Base-by-base conservation (phyloP, 2,888 invertebrate species). In the Nezara viridula region DNA sequence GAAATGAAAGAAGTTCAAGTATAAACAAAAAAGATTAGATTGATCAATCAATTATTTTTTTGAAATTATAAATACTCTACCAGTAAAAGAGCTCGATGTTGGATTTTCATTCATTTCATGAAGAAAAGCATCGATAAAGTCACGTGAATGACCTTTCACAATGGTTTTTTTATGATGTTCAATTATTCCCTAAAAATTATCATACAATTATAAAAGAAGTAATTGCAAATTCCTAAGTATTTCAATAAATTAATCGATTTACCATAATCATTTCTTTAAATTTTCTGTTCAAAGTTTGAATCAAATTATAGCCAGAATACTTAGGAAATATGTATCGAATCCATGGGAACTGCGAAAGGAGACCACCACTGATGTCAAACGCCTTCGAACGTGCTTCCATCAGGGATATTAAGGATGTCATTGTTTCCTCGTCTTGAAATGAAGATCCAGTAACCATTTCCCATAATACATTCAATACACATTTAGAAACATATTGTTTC, bases 401-500 rank as follows among this genome's bases (percentile, higher is more conserved):
- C 16, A 95, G 92, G 14, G 93, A 92, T 12, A 95, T 91, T 16
- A 95, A 92, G 9, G 92, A 92, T 2, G 92, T 91, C 60, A 95
- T 91, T 27, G 93, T 92, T 10, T 92, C 91, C 90, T 94, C 94
- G 9, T 93, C 92, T n/a, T 93, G 91, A 60, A 95, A 93, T 55
- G 94, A 91, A 3, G 90, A 89, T 0, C 94, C 93, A 89, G 95
- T 94, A 7, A 94, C 93, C 49, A 96, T 92, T 24, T 93, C 93
- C 96, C 96, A 96, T 16, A 96, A 92, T 0, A 96, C 95, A 92
- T 95, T 96, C 85, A 96, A 93, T 1, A 95, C 94, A 55, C 94
- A 94, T 6, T 94, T 94, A 2, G 95, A 93, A 88, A 95, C 91
- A 90, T 94, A 47, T 50, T 89, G 85, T 40, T 90, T 89, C 55